Conservation (phyloP, 2,113 vertebrate species). For the Rhinolophus ferrumequinum region DNA sequence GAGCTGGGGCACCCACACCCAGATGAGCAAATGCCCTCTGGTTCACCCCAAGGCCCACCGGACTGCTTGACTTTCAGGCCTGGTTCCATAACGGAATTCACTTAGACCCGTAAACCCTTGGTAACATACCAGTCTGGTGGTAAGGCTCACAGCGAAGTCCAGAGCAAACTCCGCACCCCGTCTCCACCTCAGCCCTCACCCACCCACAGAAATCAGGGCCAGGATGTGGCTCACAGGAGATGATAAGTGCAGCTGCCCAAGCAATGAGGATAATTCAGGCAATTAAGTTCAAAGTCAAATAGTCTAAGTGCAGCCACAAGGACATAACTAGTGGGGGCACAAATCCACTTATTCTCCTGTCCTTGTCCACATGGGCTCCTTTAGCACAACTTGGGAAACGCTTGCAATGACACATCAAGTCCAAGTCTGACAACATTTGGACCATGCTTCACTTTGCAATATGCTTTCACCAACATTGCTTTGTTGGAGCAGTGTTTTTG, state of each 20-base stretch:
- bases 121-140: not conserved
- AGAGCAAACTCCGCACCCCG: not conserved
- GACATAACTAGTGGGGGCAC: not conserved
- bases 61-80: not conserved
- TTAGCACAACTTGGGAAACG: not conserved
- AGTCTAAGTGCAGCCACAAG: not conserved
- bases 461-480: not conserved
- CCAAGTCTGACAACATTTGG: not conserved
- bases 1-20: not conserved
- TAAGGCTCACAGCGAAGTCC: not conserved
- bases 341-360: not conserved
- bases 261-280: not conserved
- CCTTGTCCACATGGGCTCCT: not conserved
- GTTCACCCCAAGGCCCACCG: not conserved
- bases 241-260: not conserved
- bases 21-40: not conserved
- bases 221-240: not conserved
- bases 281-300: slow-evolving; percentile 10
- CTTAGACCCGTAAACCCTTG: no score
- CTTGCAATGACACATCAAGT: not conserved
- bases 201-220: not conserved
- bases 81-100: not conserved
- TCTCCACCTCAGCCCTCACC: not conserved
- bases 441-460: not conserved
- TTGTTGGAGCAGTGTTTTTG: not conserved